Base-by-base conservation (phyloP, 2,797 vertebrate genomes). In the Myotis daubentonii region DNA sequence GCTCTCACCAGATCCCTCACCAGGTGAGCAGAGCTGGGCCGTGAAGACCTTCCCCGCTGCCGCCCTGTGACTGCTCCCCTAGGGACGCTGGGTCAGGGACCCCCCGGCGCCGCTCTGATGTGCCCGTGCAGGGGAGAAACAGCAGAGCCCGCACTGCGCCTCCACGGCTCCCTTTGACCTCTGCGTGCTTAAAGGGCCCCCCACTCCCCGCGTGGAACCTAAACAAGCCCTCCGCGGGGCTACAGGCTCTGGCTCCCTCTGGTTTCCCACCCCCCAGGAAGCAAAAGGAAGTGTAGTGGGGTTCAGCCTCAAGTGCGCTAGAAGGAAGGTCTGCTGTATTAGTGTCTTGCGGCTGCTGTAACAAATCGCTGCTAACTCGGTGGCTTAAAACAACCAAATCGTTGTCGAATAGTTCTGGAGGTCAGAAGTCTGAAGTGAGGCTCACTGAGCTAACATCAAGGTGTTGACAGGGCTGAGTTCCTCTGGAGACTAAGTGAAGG, bases 161-260 rank as follows among this genome's bases (percentile, higher is more conserved):
- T 7, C 20, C 22, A 6, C 2, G 1, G 44, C 75, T 5, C 0
- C 4, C 66, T 47, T 22, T 22, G 4, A 11, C 30, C 38, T 47
- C 41, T 20, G 62, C 62, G 17, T 1, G 47, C 49, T 13, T 41
- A 19, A 30, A 71, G 17, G 12, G 30, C 57, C 36, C 10, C 71
- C 10, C 7, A 2, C 2, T 12, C 25, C 20, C 38, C 8, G 0
- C 0, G 0, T 33, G 28, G 49, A 60, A 33, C 53, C 65, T 13
- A 28, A 20, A n/a, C 22, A 25, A 41, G n/a, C 28, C 12, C 41
- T 47, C 30, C 44, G 65, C 17, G 53, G 23, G 33, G 70, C 41
- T 25, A 38, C 30, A 36, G 33, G 30, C 30, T 68, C 66, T 44
- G 22, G 23, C 33, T 51, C 30, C 33, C 28, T 53, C 53, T 25